Base-by-base conservation (phyloP, 2,113 vertebrate genomes). In the Plotosus lineatus region DNA sequence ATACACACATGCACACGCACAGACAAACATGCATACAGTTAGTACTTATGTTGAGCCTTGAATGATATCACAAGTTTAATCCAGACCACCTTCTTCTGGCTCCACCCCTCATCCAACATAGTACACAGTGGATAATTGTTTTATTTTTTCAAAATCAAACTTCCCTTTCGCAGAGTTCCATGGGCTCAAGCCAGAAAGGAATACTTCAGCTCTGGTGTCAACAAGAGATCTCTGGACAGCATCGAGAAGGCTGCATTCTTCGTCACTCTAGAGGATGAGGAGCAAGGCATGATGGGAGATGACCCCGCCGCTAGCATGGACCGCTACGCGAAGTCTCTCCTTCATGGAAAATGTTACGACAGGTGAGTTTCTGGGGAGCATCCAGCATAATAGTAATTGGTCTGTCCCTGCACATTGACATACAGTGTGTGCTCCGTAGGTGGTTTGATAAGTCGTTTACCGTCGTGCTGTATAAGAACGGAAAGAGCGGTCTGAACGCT, bases 391-490 rank as follows among this genome's bases (percentile, higher is more conserved):
- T 58, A 3, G 26, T 76, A 8, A 58, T 14, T 5, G 56, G n/a
- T n/a, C n/a, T n/a, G n/a, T n/a, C n/a, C n/a, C n/a, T n/a, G n/a
- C n/a, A 36, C 36, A 58, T 23, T 10, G 38, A 75, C 14, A 6
- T 23, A 8, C 28, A 42, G 50, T 79, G 23, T 12, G 55, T 61
- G 23, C 74, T 36, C 73, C n/a, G 8, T 88, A 97, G 96, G 85
- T 97, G 96, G 96, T 95, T 95, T 83, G 96, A 97, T 86, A 97
- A 97, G 80, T 97, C 96, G 26, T 95, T 97, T 85, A 92, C 92
- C 0, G 89, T 96, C 2, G 89, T 96, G 58, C 84, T 93, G 80
- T 97, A 93, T 89, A 94, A 93, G 88, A 96, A 96, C 0, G 96
- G 96, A 38, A 97, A 96, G 88, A 90, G 90, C 9, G 96, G 96